These are phyloP conservation scores for Troilus luridus DNA, from an alignment of 2,888 invertebrate genomes.

Conservation along the genomic window DNA sequence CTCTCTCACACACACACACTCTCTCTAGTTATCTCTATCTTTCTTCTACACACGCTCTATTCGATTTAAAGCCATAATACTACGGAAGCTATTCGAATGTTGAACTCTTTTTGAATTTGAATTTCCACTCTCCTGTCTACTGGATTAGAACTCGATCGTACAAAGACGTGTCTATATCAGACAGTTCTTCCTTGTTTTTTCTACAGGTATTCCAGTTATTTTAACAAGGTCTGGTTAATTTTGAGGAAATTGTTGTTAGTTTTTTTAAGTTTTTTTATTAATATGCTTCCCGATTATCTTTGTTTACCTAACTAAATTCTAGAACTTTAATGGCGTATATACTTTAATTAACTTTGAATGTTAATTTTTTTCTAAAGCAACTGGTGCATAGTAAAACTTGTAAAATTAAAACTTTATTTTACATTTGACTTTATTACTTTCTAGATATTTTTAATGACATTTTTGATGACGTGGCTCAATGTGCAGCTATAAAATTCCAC, in stretches of 20 bases:
- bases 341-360: not conserved
- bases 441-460: too few relatives aligned
- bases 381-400: not conserved
- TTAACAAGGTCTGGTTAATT: not conserved
- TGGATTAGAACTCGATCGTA: not conserved
- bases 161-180: slow-evolving; percentile 17
- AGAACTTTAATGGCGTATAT: not conserved
- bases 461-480: not conserved
- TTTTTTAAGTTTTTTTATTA: too few relatives aligned
- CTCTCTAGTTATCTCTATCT: not conserved
- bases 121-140: not conserved
- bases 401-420: not conserved
- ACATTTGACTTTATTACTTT: not conserved
- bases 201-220: not conserved
- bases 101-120: slow-evolving; percentile 1
- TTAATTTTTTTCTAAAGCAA: not conserved
- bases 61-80: not conserved
- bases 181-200: not conserved
- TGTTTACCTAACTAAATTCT: not conserved
- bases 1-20: not conserved
- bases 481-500: not conserved
- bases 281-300: not conserved
- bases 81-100: slow-evolving; percentile 6
- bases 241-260: not conserved
- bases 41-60: not conserved